Evolutionary conservation across 2,113 vertebrate species (phyloP).

Genomic region (Lampris megalopsis): DNA sequence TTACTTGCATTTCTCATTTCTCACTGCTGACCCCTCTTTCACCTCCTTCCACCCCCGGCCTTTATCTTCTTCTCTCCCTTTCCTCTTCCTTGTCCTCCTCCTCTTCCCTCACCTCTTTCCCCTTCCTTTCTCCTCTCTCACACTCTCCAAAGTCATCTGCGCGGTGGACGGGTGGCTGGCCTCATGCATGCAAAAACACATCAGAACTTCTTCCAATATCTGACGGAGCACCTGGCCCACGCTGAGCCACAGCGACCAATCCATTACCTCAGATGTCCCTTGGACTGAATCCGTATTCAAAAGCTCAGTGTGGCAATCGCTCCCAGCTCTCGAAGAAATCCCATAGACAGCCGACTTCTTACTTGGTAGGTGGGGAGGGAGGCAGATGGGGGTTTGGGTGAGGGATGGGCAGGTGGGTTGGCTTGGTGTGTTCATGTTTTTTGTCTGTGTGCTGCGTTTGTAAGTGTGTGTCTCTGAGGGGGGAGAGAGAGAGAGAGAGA

Average conservation of each 20-base stretch:
- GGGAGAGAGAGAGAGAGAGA: background rate
- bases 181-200: conserved; percentile 66
- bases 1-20: too few species aligned
- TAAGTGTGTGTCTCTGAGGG: conserved; percentile 5
- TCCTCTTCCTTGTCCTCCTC: background rate
- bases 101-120: background rate
- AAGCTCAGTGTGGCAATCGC: conserved; percentile 38
- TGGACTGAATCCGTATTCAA: conserved; percentile 54
- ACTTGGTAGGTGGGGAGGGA: conserved; percentile 1
- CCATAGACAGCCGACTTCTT: conserved; percentile 34
- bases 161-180: conserved; percentile 21
- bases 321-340: conserved; percentile 35
- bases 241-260: conserved; percentile 65
- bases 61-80: conserved; percentile 18
- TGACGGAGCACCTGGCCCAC: conserved; percentile 67
- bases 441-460: too few species aligned
- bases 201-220: conserved; percentile 74
- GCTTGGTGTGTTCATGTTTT: background rate
- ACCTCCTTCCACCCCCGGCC: background rate
- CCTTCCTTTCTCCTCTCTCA: conserved; percentile 10
- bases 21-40: too few species aligned
- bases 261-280: conserved; percentile 60
- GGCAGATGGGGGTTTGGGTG: background rate
- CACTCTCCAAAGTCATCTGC: conserved; percentile 16
- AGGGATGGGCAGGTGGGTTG: background rate